Evolutionary conservation across 2,888 invertebrate genomes (phyloP).

Genomic region (Hymenopus coronatus): DNA sequence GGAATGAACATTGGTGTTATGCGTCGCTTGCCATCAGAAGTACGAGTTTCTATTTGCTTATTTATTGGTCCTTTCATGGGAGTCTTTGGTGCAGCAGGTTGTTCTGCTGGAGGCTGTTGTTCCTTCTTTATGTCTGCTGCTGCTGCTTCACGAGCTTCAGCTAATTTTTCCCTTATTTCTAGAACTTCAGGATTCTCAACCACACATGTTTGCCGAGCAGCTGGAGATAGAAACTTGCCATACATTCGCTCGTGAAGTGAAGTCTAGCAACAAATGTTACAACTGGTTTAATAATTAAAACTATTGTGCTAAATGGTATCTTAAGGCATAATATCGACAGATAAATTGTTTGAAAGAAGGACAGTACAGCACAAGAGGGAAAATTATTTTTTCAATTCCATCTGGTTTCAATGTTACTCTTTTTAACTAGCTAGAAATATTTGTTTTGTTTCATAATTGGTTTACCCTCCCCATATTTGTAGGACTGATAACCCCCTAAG

Average conservation of each 20-base stretch:
- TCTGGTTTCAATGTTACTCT: too few relatives aligned
- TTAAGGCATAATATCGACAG: too few relatives aligned
- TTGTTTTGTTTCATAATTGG: too few relatives aligned
- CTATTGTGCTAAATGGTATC: too few relatives aligned
- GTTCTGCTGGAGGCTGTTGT: neutral
- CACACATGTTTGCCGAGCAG: constrained; percentile 20
- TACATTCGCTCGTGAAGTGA: constrained; percentile 82
- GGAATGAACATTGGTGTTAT: constrained; percentile 97
- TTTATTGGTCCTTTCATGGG: constrained; percentile 66
- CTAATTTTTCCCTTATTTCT: constrained; percentile 33
- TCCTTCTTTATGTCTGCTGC: neutral
- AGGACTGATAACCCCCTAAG: too few relatives aligned
- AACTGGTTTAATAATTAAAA: neutral
- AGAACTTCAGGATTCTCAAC: constrained; percentile 62
- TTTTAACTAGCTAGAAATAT: too few relatives aligned
- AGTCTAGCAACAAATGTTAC: constrained; percentile 54
- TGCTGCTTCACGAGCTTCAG: constrained; percentile 44
- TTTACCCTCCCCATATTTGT: too few relatives aligned
- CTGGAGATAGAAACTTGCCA: constrained; percentile 62
- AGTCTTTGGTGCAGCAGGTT: constrained; percentile 38
- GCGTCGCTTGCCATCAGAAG: constrained; percentile 90
- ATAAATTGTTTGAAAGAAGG: neutral
- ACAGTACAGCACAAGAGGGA: too few relatives aligned
- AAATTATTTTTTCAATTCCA: too few relatives aligned
- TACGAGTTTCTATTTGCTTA: constrained; percentile 91